phyloP scores from a whole-genome alignment of 2,888 invertebrate species.

The Magallana nippona region DNA sequence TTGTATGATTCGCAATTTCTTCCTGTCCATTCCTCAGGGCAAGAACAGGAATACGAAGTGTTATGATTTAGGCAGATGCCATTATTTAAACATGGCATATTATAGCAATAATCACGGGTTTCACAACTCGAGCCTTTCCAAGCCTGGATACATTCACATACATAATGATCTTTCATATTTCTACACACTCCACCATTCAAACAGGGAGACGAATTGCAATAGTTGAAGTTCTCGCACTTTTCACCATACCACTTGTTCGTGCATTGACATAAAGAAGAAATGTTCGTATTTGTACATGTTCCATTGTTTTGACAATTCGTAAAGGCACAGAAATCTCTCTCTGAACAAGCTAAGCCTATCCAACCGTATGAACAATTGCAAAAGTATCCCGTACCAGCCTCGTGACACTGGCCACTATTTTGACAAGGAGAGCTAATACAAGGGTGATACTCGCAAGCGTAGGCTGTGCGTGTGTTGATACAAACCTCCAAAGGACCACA shows the following conservation, averaged over 20 bases:
- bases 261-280: conserved; percentile 24
- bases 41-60: conserved; percentile 20
- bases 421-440: conserved; percentile 39
- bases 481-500: conserved; percentile 39
- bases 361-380: conserved; percentile 19
- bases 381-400: not conserved
- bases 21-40: conserved; percentile 28
- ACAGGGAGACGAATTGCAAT: not conserved
- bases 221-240: conserved; percentile 20
- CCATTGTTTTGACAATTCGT: conserved; percentile 5
- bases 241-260: conserved; percentile 9
- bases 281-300: conserved; percentile 6
- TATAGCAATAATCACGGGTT: conserved; percentile 22
- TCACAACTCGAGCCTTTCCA: conserved; percentile 14
- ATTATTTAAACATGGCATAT: conserved; percentile 14
- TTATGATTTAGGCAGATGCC: conserved; percentile 17
- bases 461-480: conserved; percentile 35
- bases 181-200: not conserved
- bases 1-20: not conserved
- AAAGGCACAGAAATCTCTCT: conserved; percentile 10
- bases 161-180: not conserved
- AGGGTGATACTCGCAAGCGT: conserved; percentile 44
- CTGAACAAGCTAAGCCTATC: not conserved
- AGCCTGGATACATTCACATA: conserved; percentile 1
- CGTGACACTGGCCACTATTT: conserved; percentile 17